Percentiles rank a stretch among this genome's conserved stretches.
phyloP scores from a whole-genome alignment of 2,113 vertebrate genomes.

The Neogale vison region DNA sequence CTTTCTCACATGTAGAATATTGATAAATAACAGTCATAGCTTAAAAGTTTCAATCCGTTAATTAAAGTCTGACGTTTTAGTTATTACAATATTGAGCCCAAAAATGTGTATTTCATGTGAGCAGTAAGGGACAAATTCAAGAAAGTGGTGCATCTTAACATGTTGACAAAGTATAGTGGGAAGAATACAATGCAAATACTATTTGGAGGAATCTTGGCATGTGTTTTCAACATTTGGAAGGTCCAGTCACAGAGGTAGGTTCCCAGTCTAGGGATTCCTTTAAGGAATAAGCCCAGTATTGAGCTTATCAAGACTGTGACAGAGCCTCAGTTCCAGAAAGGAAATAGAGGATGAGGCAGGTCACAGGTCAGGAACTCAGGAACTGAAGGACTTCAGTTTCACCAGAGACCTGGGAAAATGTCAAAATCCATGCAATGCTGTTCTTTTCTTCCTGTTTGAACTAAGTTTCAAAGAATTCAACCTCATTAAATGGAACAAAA shows the following conservation, averaged over 20 bases:
- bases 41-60: background rate
- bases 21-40: background rate
- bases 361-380: background rate
- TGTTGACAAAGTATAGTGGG: background rate
- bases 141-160: background rate
- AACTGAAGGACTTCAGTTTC: background rate
- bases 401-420: background rate
- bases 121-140: background rate
- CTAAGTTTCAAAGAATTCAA: background rate
- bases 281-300: background rate
- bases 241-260: background rate
- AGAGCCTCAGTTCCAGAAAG: background rate
- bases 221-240: background rate
- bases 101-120: background rate
- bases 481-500: background rate
- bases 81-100: background rate
- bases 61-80: background rate
- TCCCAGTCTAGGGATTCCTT: background rate
- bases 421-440: background rate
- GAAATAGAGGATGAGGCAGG: background rate
- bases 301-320: background rate
- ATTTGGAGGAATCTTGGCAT: background rate
- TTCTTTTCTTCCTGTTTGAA: background rate
- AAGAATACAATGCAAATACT: background rate
- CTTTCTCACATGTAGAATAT: background rate